These are phyloP conservation scores for Polypedilum vanderplanki DNA, from an alignment of 1,140 invertebrate species.

Conservation along the genomic window DNA sequence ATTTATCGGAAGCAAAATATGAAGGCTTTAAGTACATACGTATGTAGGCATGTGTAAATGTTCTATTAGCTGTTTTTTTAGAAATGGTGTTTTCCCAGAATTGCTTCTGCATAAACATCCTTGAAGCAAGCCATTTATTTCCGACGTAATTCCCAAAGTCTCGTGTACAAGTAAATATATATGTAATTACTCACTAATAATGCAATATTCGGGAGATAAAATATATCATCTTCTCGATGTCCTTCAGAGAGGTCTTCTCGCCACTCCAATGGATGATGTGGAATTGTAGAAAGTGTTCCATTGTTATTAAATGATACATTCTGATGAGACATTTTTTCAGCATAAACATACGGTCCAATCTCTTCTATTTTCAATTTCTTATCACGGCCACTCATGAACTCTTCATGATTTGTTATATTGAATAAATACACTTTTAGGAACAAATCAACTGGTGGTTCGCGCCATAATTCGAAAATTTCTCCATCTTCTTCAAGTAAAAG, in stretches of 20 bases:
- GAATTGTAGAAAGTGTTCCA: constrained; percentile 60
- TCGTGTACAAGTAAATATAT: background rate
- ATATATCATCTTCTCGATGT: constrained; percentile 62
- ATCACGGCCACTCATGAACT: constrained; percentile 58
- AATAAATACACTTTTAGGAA: constrained; percentile 81
- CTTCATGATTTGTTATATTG: constrained; percentile 79
- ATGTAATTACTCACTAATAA: constrained; percentile 63
- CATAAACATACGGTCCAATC: constrained; percentile 86
- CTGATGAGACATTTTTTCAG: constrained; percentile 61
- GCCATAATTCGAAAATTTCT: constrained; percentile 80
- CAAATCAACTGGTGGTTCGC: constrained; percentile 72
- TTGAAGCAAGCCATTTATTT: background rate
- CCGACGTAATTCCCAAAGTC: background rate
- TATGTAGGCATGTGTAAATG: too few species aligned
- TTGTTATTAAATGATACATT: constrained; percentile 67
- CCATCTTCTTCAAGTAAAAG: constrained; percentile 59
- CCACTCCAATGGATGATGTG: constrained; percentile 62
- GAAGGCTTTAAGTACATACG: too few species aligned
- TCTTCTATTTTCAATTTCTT: constrained; percentile 68
- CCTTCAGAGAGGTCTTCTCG: constrained; percentile 62
- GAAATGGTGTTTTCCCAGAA: background rate
- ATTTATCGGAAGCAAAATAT: too few species aligned
- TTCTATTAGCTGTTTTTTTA: background rate
- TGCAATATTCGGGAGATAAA: constrained; percentile 80
- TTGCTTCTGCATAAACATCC: background rate